Base-by-base conservation (phyloP, 2,113 vertebrate genomes). In the Tichodroma muraria region DNA sequence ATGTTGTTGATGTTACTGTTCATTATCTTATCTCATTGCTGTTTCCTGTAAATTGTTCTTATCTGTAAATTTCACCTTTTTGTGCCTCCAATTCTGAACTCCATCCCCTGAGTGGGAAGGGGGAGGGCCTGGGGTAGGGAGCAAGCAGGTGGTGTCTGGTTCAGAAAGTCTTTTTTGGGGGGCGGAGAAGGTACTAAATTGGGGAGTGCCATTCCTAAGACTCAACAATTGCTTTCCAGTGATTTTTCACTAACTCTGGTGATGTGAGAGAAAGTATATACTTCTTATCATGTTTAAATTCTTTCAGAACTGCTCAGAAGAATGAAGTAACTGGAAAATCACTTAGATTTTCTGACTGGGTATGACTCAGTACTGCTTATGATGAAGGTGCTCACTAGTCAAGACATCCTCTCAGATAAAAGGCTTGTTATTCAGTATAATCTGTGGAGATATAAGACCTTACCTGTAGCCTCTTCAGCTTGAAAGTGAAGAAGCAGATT, bases 51-150 rank as follows among this genome's bases (percentile, higher is more conserved):
- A 69, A 42, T 54, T 69, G 21, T 40, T 61, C n/a, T 60, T 61
- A 11, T 35, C 30, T 11, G 7, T 42, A 69, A 27, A 76, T 61
- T 11, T 69, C 35, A 83, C 25, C 10, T 49, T 35, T 54, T 69
- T 77, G 21, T 63, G 18, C 22, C 21, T 56, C 18, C 35, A 33
- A 0, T 23, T 76, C 47, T 63, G n/a, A 89, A 4, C 25, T 77
- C 22, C 40, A 24, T 17, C 4, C 12, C 35, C 4, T 0, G 3
- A 47, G 27, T 35, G 31, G 24, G 8, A 68, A 76, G 6, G 12
- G 3, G 14, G 31, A 47, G n/a, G 10, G 11, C 19, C 23, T 16
- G 10, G 35, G 7, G 10, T 44, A 15, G 15, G 10, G 19, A 69
- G 5, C 6, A 22, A 42, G 25, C 10, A 83, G 24, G 13, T 13